Base-by-base conservation (phyloP, 2,888 invertebrate species). In the Parnassius apollo region DNA sequence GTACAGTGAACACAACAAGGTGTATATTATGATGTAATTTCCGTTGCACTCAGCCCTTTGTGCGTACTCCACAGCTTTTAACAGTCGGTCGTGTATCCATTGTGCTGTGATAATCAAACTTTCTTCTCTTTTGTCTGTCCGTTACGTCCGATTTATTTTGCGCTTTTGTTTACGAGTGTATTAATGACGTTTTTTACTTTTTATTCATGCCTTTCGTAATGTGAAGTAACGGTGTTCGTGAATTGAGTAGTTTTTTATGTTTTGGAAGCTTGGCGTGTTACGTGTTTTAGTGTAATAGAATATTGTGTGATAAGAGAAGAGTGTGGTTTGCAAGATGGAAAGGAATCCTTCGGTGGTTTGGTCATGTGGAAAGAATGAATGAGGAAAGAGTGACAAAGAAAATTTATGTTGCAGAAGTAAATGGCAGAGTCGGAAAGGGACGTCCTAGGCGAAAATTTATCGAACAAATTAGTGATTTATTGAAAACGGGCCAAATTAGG, bases 1-100 rank as follows among this genome's bases (percentile, higher is more conserved):
- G 80, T 82, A 81, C 78, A 74, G 77, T 74, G 77, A 71, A 74
- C 74, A 77, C 73, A 77, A 77, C 78, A 77, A 75, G 72, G 75
- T 64, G 57, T 64, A 56, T 56, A 79, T 80, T 56, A 78, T 80
- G 76, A 76, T 76, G 78, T 78, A 80, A 83, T 80, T 74, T 81
- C 80, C 78, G 74, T 67, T 70, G 73, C 69, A 66, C 67, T 66
- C 59, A 66, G 61, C 64, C 78, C 74, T 75, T 77, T 73, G 71
- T 74, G 71, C 69, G 59, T 69, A 72, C 71, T 69, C 61, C 57
- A 56, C 57, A 61, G 57, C 62, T 63, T 59, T 64, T 62, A 66
- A 59, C 61, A 44, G 46, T 62, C 61, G 59, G 62, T 69, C 69
- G 70, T 75, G 71, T 74, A 70, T 76, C 65, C 68, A 69, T 73